phyloP scores from a whole-genome alignment of 64 coral and sea anemone species.

The Pocillopora damicornis region DNA sequence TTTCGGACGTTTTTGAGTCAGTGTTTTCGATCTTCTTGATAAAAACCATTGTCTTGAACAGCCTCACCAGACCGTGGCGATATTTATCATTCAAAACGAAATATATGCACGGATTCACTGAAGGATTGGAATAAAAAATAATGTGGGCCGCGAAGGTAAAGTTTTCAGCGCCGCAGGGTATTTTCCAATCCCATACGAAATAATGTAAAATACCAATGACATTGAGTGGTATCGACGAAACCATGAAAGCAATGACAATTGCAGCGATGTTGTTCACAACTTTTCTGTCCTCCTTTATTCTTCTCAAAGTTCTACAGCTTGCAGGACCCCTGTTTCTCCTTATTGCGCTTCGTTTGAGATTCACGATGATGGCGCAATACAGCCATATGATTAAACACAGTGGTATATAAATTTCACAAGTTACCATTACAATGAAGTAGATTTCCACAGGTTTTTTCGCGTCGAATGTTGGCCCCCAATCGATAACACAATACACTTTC shows the following conservation, averaged over 20 bases:
- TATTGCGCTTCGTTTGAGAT: neutral
- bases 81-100: constrained; percentile 37
- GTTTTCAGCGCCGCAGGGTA: constrained; percentile 3
- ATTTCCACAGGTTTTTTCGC: neutral
- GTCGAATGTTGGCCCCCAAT: constrained; percentile 11
- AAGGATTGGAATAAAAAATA: constrained; percentile 27
- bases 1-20: too few species aligned
- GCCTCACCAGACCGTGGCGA: neutral
- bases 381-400: constrained; percentile 1
- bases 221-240: constrained; percentile 14
- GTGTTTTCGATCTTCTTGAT: neutral
- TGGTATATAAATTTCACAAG: constrained; percentile 13
- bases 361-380: constrained; percentile 12
- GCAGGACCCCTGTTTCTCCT: neutral
- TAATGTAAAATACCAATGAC: constrained; percentile 10
- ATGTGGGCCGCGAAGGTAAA: constrained; percentile 24
- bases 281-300: constrained; percentile 9
- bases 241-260: constrained; percentile 19
- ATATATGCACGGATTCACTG: constrained; percentile 44
- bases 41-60: neutral
- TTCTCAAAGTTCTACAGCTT: neutral
- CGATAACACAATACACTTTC: neutral
- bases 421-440: constrained; percentile 3
- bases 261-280: constrained; percentile 20
- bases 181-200: neutral